Conservation (phyloP, 1,140 invertebrate species). For the Hestina assimilis region DNA sequence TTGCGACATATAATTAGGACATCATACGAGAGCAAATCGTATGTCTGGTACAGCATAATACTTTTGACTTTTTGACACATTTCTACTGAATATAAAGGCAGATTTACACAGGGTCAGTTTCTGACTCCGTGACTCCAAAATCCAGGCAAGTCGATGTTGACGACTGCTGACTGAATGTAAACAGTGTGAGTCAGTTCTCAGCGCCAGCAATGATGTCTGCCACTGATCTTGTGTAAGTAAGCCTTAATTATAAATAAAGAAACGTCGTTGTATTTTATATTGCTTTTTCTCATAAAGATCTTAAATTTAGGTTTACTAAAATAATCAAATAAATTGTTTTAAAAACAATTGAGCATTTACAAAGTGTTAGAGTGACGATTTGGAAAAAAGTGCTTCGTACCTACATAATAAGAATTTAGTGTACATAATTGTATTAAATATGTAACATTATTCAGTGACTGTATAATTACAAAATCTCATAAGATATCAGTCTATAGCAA, state of each 20-base stretch:
- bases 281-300: conserved; percentile 2
- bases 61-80: neutral
- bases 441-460: conserved; percentile 23
- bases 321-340: neutral
- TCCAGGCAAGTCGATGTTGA: too few relatives aligned
- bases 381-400: conserved; percentile 48
- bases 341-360: conserved; percentile 12
- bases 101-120: too few relatives aligned
- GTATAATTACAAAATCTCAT: conserved; percentile 8
- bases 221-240: too few relatives aligned
- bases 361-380: conserved; percentile 20
- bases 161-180: too few relatives aligned
- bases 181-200: too few relatives aligned
- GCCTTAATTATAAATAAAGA: neutral
- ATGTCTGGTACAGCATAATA: neutral
- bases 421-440: conserved; percentile 31
- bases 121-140: too few relatives aligned
- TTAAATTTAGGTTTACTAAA: neutral
- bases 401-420: conserved; percentile 53
- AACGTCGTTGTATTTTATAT: neutral
- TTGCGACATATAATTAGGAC: neutral
- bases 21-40: neutral
- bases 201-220: too few relatives aligned
- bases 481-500: conserved; percentile 58
- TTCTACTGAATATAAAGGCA: too few relatives aligned